Conservation (phyloP, 1,140 invertebrate genomes). For the Choristoneura fumiferana region DNA sequence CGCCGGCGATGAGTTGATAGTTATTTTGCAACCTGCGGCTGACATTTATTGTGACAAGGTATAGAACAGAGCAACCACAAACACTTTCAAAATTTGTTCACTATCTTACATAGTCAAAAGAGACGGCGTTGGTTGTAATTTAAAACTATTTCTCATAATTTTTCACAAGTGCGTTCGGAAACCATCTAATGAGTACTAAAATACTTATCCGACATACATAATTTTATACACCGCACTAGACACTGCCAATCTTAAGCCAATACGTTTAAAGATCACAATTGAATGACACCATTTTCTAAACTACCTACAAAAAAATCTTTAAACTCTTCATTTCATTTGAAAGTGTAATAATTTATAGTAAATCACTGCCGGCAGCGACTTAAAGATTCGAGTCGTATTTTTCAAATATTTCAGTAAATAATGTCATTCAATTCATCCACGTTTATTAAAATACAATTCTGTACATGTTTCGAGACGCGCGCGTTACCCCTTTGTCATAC, state of each 20-base stretch:
- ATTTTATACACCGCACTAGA: conserved; percentile 14
- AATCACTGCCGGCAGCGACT: no score
- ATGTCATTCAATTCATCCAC: not conserved
- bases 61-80: no score
- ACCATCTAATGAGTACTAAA: conserved; percentile 6
- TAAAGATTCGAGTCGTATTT: no score
- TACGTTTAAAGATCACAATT: conserved; percentile 4
- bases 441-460: conserved; percentile 13
- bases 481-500: conserved; percentile 1
- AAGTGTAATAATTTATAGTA: no score
- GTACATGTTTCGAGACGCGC: conserved; percentile 6
- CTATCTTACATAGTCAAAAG: no score
- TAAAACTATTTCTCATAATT: not conserved
- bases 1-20: no score
- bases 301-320: no score
- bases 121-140: no score
- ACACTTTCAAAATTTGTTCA: no score
- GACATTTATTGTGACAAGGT: no score
- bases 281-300: not conserved
- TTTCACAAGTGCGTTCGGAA: conserved; percentile 3
- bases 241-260: conserved; percentile 4
- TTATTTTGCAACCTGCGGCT: no score
- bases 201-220: conserved; percentile 11
- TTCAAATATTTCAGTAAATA: not conserved
- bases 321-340: no score